phyloP scores from a whole-genome alignment of 2,888 invertebrate genomes.

The Temnothorax ravouxi region DNA sequence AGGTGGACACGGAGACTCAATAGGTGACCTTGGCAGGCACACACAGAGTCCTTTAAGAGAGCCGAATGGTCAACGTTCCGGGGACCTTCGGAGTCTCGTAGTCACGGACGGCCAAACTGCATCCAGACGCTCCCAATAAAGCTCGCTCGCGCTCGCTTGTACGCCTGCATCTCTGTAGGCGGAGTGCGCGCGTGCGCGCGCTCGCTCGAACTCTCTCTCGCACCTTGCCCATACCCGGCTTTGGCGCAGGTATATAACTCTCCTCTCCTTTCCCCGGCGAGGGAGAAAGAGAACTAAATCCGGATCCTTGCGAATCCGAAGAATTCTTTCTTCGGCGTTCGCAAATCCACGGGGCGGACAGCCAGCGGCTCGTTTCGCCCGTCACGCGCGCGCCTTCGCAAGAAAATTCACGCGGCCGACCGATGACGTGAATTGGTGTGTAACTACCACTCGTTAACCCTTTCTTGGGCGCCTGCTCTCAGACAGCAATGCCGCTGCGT shows the following conservation, averaged over 20 bases:
- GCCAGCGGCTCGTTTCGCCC: constrained; percentile 46
- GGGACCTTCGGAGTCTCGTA: constrained; percentile 82
- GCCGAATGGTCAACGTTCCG: constrained; percentile 85
- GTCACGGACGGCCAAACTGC: constrained; percentile 82
- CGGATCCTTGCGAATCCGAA: constrained; percentile 65
- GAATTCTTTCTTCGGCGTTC: constrained; percentile 59
- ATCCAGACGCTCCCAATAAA: constrained; percentile 82
- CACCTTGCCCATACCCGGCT: constrained; percentile 29
- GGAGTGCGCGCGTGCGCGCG: neutral
- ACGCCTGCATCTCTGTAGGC: neutral
- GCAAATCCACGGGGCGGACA: constrained; percentile 60
- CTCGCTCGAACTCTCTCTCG: neutral
- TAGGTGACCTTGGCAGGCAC: constrained; percentile 82
- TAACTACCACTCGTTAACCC: constrained; percentile 42
- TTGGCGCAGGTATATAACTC: constrained; percentile 13
- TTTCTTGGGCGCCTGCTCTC: constrained; percentile 52
- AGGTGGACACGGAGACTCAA: constrained; percentile 67
- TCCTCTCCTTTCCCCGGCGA: constrained; percentile 34
- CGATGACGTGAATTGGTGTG: constrained; percentile 41
- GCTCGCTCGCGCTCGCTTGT: constrained; percentile 70
- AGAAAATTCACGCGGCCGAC: constrained; percentile 40
- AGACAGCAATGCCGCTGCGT: neutral
- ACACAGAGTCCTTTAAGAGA: constrained; percentile 81
- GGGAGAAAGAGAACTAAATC: constrained; percentile 67
- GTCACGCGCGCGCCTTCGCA: constrained; percentile 28